A percentile compares a stretch with the other conserved stretches of the same genome.
These are phyloP conservation scores for Colletes latitarsis DNA, from an alignment of 1,140 invertebrate species.

Conservation along the genomic window DNA sequence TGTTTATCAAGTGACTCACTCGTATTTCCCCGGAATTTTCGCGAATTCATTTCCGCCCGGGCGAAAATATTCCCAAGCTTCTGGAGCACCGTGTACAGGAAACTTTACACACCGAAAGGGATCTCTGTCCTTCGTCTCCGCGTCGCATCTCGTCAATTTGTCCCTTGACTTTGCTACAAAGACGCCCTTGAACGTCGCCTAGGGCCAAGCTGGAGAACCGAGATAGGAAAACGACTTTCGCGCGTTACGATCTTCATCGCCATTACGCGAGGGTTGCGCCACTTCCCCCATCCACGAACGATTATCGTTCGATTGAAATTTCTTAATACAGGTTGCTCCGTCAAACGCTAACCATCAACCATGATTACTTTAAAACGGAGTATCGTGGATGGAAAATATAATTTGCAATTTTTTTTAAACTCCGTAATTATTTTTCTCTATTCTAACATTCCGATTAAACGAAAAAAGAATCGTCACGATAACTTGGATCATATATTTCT, in stretches of 20 bases:
- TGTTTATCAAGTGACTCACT: neutral
- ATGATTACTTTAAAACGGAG: no score
- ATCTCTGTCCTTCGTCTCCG: slow-evolving; percentile 17
- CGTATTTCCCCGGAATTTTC: neutral
- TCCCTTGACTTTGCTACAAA: slow-evolving; percentile 1
- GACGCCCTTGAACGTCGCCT: neutral
- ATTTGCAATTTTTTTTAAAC: no score
- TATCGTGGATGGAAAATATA: no score
- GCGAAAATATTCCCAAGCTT: slow-evolving; percentile 21
- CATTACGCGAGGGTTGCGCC: neutral
- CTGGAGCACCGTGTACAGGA: neutral
- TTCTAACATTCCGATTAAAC: no score
- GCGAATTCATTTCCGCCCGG: slow-evolving; percentile 23
- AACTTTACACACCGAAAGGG: neutral
- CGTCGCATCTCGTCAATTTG: slow-evolving; percentile 33
- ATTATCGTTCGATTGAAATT: neutral
- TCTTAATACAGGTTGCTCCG: no score
- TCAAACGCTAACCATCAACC: neutral
- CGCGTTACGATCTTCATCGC: slow-evolving; percentile 23
- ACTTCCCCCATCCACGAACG: neutral
- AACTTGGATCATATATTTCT: no score
- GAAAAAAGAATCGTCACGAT: no score
- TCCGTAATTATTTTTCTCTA: no score
- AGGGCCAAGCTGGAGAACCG: slow-evolving; percentile 9
- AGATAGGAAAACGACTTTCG: slow-evolving; percentile 28